Conservation (phyloP, 2,888 invertebrate species). For the Rhagonycha fulva region DNA sequence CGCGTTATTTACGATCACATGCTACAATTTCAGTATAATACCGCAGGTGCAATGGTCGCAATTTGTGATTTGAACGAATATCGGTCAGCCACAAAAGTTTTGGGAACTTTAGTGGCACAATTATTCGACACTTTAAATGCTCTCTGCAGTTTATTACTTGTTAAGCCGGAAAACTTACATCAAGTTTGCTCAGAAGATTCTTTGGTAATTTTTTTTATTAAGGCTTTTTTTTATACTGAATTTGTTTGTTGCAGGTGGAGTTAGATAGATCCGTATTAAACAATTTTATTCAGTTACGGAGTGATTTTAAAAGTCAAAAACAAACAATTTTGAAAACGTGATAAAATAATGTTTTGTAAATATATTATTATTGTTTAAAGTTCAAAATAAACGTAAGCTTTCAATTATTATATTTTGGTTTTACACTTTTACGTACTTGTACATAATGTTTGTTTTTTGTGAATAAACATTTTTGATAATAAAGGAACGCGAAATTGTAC, state of each 20-base stretch:
- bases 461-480: no score
- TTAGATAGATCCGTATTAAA: constrained; percentile 87
- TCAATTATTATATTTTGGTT: not conserved
- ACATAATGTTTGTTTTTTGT: no score
- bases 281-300: constrained; percentile 92
- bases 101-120: constrained; percentile 77
- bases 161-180: constrained; percentile 94
- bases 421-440: no score
- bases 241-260: constrained; percentile 71
- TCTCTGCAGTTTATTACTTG: constrained; percentile 91
- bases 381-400: not conserved
- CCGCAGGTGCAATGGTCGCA: constrained; percentile 95
- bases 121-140: constrained; percentile 96
- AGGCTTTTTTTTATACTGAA: constrained; percentile 44
- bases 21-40: constrained; percentile 92
- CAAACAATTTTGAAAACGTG: constrained; percentile 59
- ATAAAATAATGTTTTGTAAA: constrained; percentile 5
- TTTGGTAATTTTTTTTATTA: constrained; percentile 65
- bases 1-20: constrained; percentile 93
- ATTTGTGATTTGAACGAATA: constrained; percentile 99
- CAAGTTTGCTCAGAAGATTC: constrained; percentile 95
- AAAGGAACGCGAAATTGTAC: no score
- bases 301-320: constrained; percentile 91
- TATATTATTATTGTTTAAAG: not conserved
- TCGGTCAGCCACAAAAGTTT: constrained; percentile 80